Evolutionary conservation across 2,888 invertebrate genomes (phyloP), one percentile per base, ranked within the genome.

Genomic region (Orthonevra nobilis): DNA sequence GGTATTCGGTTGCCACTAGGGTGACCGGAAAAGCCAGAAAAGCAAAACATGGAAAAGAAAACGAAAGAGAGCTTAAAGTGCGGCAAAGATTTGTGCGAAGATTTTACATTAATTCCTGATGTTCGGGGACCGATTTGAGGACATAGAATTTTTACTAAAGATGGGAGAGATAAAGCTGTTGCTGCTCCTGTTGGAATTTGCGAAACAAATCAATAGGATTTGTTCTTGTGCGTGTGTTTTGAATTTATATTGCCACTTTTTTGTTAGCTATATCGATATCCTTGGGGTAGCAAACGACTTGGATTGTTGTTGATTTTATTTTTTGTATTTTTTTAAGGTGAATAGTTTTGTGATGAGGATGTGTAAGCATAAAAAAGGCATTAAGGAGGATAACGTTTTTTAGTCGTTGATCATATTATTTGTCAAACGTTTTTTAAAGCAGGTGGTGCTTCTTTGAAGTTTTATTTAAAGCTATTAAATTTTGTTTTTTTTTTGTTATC

Each of bases 171-270:
- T 42, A 42, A 64, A 42, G 30, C 50, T 54, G 54, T 66, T 66
- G 64, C 26, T 36, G 44, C 42, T 23, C 15, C 40, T 66, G 42
- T 66, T 44, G 44, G 44, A 66, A 66, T 42, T 52, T 50, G 26
- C 34, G 23, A 44, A 54, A 52, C 64, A 66, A 66, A 66, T 66
- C 64, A 66, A 66, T 66, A 44, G 54, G 64, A 66, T 66, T 66
- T 66, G 64, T 54, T 66, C 26, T 66, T 23, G 64, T 23, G 34
- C 44, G 44, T 66, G 54, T 54, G 64, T 36, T 66, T 66, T 54
- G 64, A 66, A 66, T 66, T 66, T 66, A 66, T 66, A 66, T 66
- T 66, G 64, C 64, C 34, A 54, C 42, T 66, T 66, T n/a, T 64
- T 66, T 32, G 44, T 46, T n/a, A 42, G 48, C 36, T 23, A 48